Evolutionary conservation across 2,797 vertebrate species (phyloP), one percentile per base, ranked within the genome.

Genomic region (Harpagifer antarcticus): DNA sequence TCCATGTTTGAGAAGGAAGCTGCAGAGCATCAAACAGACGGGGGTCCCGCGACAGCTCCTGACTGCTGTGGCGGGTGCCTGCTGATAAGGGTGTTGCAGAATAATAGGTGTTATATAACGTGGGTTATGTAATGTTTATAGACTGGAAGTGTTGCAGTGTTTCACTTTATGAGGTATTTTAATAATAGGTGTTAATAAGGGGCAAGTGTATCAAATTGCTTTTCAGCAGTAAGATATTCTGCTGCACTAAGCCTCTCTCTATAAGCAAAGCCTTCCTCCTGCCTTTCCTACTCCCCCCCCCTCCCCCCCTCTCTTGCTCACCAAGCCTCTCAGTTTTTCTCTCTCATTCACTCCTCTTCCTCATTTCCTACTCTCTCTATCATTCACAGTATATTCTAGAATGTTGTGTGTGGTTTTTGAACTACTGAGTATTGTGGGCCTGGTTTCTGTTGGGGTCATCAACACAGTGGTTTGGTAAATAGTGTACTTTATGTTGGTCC

Each of bases 91-190:
- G 64, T 75, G 74, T 43, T 50, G 62, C 13, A 56, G 61, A 74
- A 78, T 71, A 66, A 74, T 77, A 60, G 56, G 15, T 12, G 33
- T 91, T 88, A 90, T 65, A 52, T 90, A 91, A 90, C 14, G 11
- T 53, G 57, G 57, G 50, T 88, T 89, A 88, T 81, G 72, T 89
- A 85, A 90, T 81, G 75, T 86, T 86, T 78, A 77, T 40, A 45
- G 66, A 59, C 60, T 58, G 66, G 43, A 78, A 56, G 79, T 84
- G 84, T 74, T n/a, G 66, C 79, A 73, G 69, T 79, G 74, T 82
- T 86, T 84, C 49, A 79, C 69, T 82, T 80, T 62, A 84, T 76
- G 64, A 82, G 74, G 68, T 82, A 66, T 76, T 83, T 68, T 83
- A 70, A 84, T 85, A 80, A 83, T 70, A 69, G 83, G 79, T 74